A percentile compares a stretch with the other conserved stretches of the same genome.
Conservation (phyloP, 23 tunicate genomes). For the Clavelina lepadiformis region DNA sequence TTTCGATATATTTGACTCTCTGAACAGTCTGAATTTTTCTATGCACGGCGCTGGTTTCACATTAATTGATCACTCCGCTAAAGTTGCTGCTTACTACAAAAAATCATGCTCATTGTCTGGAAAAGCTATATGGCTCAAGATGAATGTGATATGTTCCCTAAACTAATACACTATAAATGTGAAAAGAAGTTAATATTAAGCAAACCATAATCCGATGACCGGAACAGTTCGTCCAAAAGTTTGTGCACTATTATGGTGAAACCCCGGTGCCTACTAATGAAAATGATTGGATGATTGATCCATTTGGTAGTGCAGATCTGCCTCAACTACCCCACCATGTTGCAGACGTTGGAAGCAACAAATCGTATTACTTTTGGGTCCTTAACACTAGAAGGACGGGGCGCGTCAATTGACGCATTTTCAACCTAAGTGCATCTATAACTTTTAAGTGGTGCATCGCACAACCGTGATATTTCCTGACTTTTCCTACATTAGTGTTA, state of each 20-base stretch:
- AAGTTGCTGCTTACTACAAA: constrained; percentile 43
- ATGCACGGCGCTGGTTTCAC: constrained; percentile 39
- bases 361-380: constrained; percentile 25
- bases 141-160: constrained; percentile 15
- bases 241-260: constrained; percentile 32
- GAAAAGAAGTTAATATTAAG: constrained; percentile 24
- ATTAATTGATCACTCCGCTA: constrained; percentile 21
- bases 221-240: constrained; percentile 38
- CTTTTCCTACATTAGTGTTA: no score
- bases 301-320: constrained; percentile 36
- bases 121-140: constrained; percentile 19
- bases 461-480: no score
- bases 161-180: constrained; percentile 16
- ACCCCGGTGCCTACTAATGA: constrained; percentile 20
- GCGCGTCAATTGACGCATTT: no score
- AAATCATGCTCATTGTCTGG: constrained; percentile 23
- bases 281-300: constrained; percentile 27
- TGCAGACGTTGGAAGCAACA: constrained; percentile 29
- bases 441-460: no score
- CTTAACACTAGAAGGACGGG: no score
- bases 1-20: constrained; percentile 36
- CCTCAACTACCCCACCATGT: constrained; percentile 27
- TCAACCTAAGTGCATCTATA: no score
- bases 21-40: constrained; percentile 22
- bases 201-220: constrained; percentile 24